Percentiles rank a stretch among this genome's conserved stretches.
Conservation (phyloP, 1,140 invertebrate genomes). For the Reticulitermes speratus region DNA sequence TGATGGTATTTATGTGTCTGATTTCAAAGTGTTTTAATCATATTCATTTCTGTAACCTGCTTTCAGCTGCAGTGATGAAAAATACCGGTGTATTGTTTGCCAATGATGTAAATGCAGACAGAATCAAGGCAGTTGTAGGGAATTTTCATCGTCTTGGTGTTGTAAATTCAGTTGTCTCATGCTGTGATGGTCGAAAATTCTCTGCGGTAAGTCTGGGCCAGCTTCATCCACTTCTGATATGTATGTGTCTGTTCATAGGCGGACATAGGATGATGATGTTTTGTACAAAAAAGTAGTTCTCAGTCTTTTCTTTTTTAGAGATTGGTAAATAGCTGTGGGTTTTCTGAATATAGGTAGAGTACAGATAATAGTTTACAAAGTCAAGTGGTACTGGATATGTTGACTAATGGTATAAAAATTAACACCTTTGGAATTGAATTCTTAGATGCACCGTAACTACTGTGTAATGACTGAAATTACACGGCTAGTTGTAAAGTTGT, state of each 20-base stretch:
- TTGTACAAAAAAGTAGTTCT: too few relatives aligned
- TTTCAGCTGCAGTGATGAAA: slow-evolving; percentile 90
- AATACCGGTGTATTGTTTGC: slow-evolving; percentile 97
- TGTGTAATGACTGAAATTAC: too few relatives aligned
- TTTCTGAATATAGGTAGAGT: too few relatives aligned
- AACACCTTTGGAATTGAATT: too few relatives aligned
- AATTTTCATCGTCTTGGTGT: slow-evolving; percentile 97
- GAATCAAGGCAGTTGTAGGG: slow-evolving; percentile 90
- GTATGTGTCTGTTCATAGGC: slow-evolving; percentile 45
- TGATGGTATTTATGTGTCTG: slow-evolving; percentile 28
- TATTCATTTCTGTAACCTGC: background rate
- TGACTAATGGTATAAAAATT: too few relatives aligned
- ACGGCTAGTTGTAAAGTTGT: too few relatives aligned
- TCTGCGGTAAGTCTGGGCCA: slow-evolving; percentile 52
- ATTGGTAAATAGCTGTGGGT: too few relatives aligned
- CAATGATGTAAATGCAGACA: slow-evolving; percentile 91
- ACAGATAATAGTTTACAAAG: too few relatives aligned
- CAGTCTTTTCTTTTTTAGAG: too few relatives aligned
- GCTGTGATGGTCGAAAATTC: slow-evolving; percentile 87
- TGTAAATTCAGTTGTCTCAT: slow-evolving; percentile 88
- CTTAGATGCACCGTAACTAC: too few relatives aligned
- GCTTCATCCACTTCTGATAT: background rate
- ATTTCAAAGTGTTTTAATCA: background rate
- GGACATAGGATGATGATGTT: too few relatives aligned
- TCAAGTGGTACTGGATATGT: too few relatives aligned